Percentiles rank a stretch among this genome's conserved stretches.
Conservation (phyloP, 2,888 invertebrate species). For the Macropis europaea region DNA sequence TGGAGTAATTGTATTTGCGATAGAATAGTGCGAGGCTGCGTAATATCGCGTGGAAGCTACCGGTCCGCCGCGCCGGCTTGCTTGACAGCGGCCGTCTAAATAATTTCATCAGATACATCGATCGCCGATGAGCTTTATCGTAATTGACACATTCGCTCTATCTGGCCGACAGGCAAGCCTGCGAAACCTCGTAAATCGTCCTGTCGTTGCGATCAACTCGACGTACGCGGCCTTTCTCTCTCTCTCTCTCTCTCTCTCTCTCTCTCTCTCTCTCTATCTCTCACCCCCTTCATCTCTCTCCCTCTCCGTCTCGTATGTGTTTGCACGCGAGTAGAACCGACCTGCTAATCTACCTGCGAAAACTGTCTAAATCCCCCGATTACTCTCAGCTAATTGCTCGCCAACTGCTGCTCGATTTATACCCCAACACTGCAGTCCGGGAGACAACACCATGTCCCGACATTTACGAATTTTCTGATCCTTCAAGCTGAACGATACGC, state of each 20-base stretch:
- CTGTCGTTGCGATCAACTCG: conserved; percentile 60
- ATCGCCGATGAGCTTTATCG: conserved; percentile 64
- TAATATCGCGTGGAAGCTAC: conserved; percentile 42
- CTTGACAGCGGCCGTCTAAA: conserved; percentile 60
- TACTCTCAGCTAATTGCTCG: conserved; percentile 17
- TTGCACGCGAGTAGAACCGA: conserved; percentile 42
- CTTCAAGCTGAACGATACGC: no score
- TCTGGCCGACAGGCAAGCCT: conserved; percentile 56
- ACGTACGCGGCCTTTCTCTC: no score
- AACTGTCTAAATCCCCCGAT: conserved; percentile 36
- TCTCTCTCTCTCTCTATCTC: no score
- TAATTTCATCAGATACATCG: conserved; percentile 66
- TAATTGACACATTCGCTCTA: conserved; percentile 65
- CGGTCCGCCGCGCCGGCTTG: conserved; percentile 31
- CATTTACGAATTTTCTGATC: no score
- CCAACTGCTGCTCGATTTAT: not conserved
- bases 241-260: conserved; percentile 5
- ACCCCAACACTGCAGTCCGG: no score
- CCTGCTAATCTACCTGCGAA: conserved; percentile 53
- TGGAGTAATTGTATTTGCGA: conserved; percentile 44
- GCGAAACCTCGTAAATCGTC: conserved; percentile 66
- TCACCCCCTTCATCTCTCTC: not conserved
- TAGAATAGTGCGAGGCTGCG: conserved; percentile 30
- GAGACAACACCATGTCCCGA: not conserved
- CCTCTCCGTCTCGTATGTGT: conserved; percentile 42